Conservation (phyloP, 1,140 invertebrate genomes). For the Trissolcus basalis region DNA sequence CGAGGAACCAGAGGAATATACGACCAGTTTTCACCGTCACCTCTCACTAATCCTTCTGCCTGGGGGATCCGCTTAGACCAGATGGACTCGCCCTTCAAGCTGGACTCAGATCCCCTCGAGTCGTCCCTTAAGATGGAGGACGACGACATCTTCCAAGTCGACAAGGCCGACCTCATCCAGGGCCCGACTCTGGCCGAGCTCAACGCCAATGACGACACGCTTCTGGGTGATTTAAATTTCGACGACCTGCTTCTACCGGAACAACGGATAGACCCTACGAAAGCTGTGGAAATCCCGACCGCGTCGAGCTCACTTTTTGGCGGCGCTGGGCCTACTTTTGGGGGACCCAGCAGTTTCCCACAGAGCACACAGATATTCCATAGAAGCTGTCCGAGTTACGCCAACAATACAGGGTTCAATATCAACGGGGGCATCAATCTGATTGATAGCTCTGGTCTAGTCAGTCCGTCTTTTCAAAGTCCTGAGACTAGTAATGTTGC, state of each 20-base stretch:
- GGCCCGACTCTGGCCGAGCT: conserved; percentile 91
- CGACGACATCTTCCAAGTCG: conserved; percentile 92
- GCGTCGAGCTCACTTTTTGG: conserved; percentile 60
- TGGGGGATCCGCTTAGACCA: conserved; percentile 67
- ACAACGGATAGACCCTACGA: conserved; percentile 74
- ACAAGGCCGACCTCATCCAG: conserved; percentile 88
- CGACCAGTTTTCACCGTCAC: conserved; percentile 74
- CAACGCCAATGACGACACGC: conserved; percentile 89
- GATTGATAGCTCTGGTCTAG: conserved; percentile 65
- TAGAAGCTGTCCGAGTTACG: conserved; percentile 62
- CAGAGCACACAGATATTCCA: conserved; percentile 64
- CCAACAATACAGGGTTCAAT: conserved; percentile 61
- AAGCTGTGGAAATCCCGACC: conserved; percentile 41
- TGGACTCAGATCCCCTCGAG: conserved; percentile 66
- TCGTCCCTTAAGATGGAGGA: conserved; percentile 85
- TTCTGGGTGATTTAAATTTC: conserved; percentile 89
- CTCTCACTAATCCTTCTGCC: conserved; percentile 62
- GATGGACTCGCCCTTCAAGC: conserved; percentile 64
- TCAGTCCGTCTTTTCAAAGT: conserved; percentile 70
- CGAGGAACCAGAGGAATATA: conserved; percentile 65
- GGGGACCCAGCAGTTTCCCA: conserved; percentile 71
- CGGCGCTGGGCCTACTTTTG: conserved; percentile 49
- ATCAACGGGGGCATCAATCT: conserved; percentile 64
- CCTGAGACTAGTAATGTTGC: conserved; percentile 70
- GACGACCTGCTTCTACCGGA: conserved; percentile 88